Percentiles rank a stretch among this genome's conserved stretches.
Conservation (phyloP, 1,140 invertebrate species). For the Ips typographus region DNA sequence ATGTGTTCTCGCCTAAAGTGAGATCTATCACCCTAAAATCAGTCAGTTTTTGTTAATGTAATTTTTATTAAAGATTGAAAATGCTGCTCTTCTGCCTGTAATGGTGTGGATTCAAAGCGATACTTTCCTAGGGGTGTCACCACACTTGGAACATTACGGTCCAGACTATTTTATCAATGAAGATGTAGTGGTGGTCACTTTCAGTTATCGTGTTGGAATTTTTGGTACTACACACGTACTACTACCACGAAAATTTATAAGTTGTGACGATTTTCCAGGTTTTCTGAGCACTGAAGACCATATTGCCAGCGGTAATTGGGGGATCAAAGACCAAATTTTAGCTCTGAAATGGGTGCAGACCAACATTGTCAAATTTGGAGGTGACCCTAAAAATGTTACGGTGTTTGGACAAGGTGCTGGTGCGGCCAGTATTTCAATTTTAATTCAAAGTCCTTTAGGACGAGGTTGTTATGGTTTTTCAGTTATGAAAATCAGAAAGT, state of each 20-base stretch:
- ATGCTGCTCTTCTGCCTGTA: constrained; percentile 63
- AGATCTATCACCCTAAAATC: too few species aligned
- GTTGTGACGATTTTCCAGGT: constrained; percentile 44
- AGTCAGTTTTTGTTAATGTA: too few species aligned
- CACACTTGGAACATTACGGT: constrained; percentile 59
- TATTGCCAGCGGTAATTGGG: constrained; percentile 55
- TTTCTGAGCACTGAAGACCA: constrained; percentile 53
- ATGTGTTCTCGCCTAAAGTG: constrained; percentile 70
- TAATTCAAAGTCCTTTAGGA: constrained; percentile 56
- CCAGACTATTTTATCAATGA: constrained; percentile 67
- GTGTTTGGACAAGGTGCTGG: constrained; percentile 57
- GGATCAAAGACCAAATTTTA: constrained; percentile 55
- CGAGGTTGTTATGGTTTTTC: neutral
- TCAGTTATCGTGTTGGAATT: constrained; percentile 70
- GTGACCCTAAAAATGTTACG: constrained; percentile 54
- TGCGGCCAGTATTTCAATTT: constrained; percentile 53
- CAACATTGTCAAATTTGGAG: constrained; percentile 54
- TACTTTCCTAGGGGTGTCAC: constrained; percentile 64
- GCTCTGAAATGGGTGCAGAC: constrained; percentile 54
- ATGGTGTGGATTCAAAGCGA: constrained; percentile 82
- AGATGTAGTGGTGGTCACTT: constrained; percentile 67
- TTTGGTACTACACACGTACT: constrained; percentile 54
- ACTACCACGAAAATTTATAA: neutral
- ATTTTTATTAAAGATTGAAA: neutral
- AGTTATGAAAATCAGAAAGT: neutral